phyloP scores from a whole-genome alignment of 2,888 invertebrate genomes.

The Leucophenga maculata region DNA sequence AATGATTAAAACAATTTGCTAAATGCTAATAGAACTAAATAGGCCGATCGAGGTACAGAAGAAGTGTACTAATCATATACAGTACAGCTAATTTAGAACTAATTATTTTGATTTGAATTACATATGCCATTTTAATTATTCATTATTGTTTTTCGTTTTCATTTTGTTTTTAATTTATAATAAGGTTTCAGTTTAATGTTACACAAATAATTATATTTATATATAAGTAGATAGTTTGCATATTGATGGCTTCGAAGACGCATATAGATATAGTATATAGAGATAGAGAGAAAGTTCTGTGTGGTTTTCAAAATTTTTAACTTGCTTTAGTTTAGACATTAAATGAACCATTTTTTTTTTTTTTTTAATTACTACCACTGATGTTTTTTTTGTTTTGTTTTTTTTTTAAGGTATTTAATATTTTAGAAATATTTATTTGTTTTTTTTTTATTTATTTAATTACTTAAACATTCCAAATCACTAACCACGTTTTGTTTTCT shows the following conservation, averaged over 20 bases:
- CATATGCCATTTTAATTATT: neutral
- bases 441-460: slow-evolving; percentile 25
- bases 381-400: slow-evolving; percentile 28
- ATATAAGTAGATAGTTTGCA: no score
- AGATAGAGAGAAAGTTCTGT: neutral
- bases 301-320: slow-evolving; percentile 8
- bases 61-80: no score
- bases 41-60: neutral
- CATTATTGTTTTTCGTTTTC: no score
- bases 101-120: slow-evolving; percentile 2
- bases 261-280: no score
- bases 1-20: neutral
- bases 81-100: neutral
- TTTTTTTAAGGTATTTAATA: slow-evolving; percentile 18
- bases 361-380: slow-evolving; percentile 27
- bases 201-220: no score
- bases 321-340: slow-evolving; percentile 36
- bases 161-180: no score
- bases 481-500: slow-evolving; percentile 67
- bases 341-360: slow-evolving; percentile 31
- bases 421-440: slow-evolving; percentile 16
- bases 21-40: neutral
- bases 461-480: slow-evolving; percentile 65
- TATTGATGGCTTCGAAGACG: neutral
- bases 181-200: no score